Evolutionary conservation across 2,113 vertebrate species (phyloP).

Genomic region (Anolis sagrei): DNA sequence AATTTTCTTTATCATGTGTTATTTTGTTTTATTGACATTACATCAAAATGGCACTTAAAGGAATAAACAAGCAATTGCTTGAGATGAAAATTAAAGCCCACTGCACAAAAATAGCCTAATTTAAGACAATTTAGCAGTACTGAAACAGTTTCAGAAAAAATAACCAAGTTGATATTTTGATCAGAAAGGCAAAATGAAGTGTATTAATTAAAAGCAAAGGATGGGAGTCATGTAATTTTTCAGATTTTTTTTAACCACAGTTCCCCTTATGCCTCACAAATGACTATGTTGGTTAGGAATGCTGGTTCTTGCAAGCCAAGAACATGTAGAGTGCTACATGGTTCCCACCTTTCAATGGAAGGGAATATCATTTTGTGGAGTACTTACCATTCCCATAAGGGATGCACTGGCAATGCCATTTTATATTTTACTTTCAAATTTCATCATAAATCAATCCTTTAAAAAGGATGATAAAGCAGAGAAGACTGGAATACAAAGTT

Average conservation of each 20-base stretch:
- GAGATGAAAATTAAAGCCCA: neutral
- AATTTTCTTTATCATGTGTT: neutral
- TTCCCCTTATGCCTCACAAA: no score
- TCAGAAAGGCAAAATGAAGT: neutral
- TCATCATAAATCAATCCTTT: neutral
- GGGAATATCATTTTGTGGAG: no score
- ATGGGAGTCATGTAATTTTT: no score
- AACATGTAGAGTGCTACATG: no score
- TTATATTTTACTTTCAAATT: neutral
- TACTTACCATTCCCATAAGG: no score
- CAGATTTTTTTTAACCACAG: no score
- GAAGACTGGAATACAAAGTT: neutral
- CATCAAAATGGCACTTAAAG: neutral
- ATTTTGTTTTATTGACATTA: neutral
- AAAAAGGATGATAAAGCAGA: neutral
- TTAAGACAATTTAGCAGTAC: neutral
- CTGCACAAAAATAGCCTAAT: neutral
- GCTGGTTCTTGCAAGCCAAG: no score
- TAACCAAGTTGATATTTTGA: neutral
- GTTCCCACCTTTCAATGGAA: no score
- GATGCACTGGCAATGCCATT: neutral
- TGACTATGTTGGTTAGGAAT: no score
- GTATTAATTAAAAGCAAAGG: neutral
- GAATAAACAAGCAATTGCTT: neutral
- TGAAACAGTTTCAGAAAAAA: neutral